These are phyloP conservation scores for Phyllotis vaccarum DNA, from an alignment of 2,797 vertebrate genomes.

Conservation along the genomic window DNA sequence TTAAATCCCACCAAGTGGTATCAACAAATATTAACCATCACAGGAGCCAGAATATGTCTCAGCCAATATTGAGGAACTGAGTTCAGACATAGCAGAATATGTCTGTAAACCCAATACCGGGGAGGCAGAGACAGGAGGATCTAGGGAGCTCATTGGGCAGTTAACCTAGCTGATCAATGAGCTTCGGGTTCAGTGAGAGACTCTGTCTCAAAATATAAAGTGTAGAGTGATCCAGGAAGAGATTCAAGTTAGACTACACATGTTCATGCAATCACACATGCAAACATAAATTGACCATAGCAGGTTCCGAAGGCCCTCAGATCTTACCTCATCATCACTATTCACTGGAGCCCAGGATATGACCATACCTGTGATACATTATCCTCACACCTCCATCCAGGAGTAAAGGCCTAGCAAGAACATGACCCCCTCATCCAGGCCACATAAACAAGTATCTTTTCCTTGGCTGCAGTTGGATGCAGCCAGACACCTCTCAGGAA, in stretches of 20 bases:
- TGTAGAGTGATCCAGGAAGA: not conserved
- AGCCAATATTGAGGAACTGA: not conserved
- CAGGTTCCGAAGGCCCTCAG: fast-evolving
- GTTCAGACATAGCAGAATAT: not conserved
- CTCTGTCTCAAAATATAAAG: not conserved
- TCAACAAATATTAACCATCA: not conserved
- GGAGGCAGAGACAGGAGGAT: not conserved
- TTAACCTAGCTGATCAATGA: not conserved
- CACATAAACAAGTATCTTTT: fast-evolving
- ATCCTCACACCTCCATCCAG: too few relatives aligned
- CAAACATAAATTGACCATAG: not conserved
- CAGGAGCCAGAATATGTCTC: not conserved
- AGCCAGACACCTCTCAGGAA: not conserved
- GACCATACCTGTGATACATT: fast-evolving
- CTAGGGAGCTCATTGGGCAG: not conserved
- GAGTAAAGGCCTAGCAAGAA: fast-evolving
- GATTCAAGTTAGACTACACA: not conserved
- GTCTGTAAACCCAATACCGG: not conserved
- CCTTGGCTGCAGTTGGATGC: not conserved
- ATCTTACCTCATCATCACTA: fast-evolving
- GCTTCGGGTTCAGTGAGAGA: not conserved
- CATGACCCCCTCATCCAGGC: fast-evolving
- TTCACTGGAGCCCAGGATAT: fast-evolving
- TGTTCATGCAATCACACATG: too few relatives aligned
- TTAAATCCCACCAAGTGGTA: not conserved